These are phyloP conservation scores for Poecilia wingei DNA, from an alignment of 2,797 vertebrate genomes.

Conservation along the genomic window DNA sequence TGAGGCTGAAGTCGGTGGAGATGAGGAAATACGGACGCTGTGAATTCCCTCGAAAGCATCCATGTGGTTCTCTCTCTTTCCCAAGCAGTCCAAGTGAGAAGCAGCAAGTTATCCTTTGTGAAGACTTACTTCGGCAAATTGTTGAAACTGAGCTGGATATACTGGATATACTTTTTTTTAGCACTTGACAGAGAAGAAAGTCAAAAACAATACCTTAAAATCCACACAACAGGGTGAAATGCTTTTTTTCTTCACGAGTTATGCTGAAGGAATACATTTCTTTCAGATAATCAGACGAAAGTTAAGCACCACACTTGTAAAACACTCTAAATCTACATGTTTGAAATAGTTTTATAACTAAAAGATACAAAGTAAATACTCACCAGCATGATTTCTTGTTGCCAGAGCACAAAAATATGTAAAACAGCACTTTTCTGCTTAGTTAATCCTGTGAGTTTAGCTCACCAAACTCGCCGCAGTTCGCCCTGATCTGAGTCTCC, in stretches of 20 bases:
- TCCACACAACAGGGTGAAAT: background rate
- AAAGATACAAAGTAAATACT: constrained; percentile 31
- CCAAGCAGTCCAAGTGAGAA: constrained; percentile 15
- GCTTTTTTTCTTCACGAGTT: constrained; percentile 18
- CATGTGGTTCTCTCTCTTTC: constrained; percentile 62
- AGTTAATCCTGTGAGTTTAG: constrained; percentile 23
- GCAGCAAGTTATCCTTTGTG: background rate
- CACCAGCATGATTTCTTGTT: constrained; percentile 40
- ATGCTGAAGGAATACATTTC: constrained; percentile 24
- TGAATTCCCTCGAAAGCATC: constrained; percentile 83
- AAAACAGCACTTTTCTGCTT: constrained; percentile 19
- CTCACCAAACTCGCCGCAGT: constrained; percentile 36
- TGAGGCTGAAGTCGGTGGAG: constrained; percentile 58
- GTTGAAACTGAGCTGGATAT: background rate
- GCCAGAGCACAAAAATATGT: constrained; percentile 21
- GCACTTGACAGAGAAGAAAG: background rate
- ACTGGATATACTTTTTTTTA: background rate
- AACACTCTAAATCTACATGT: background rate
- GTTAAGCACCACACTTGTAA: constrained; percentile 9
- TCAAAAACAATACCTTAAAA: background rate
- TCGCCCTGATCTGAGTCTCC: constrained; percentile 44
- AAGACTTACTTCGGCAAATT: background rate
- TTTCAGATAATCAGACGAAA: constrained; percentile 19
- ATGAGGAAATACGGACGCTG: constrained; percentile 75
- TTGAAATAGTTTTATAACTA: background rate